Percentiles rank a stretch among this genome's conserved stretches.
These are phyloP conservation scores for Drosophila nasuta DNA, from an alignment of 1,140 invertebrate species.

Conservation along the genomic window DNA sequence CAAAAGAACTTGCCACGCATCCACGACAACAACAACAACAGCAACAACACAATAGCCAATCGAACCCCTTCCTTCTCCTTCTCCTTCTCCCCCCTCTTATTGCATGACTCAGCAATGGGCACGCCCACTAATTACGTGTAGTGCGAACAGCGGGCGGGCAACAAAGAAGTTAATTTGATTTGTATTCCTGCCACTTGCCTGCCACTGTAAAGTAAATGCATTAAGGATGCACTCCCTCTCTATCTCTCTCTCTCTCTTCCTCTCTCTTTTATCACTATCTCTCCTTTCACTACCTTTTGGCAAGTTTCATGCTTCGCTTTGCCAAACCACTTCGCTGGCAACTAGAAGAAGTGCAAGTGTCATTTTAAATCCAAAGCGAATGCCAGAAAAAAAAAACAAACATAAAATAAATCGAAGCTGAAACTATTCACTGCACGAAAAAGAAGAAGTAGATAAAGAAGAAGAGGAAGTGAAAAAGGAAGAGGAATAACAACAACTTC, in stretches of 20 bases:
- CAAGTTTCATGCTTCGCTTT: background rate
- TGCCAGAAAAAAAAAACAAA: background rate
- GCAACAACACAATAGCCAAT: background rate
- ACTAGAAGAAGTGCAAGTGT: constrained; percentile 3
- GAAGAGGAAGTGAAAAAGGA: too few relatives aligned
- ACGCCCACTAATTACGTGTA: constrained; percentile 40
- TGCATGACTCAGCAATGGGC: constrained; percentile 26
- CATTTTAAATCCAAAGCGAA: constrained; percentile 1
- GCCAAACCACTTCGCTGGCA: too few relatives aligned
- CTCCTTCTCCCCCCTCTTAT: background rate
- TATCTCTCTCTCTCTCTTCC: background rate
- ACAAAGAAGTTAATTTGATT: constrained; percentile 72
- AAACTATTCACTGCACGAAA: background rate
- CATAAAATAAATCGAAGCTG: constrained; percentile 5
- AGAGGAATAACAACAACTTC: background rate
- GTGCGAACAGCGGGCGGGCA: background rate
- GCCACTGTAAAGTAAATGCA: constrained; percentile 25
- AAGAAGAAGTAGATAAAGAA: background rate
- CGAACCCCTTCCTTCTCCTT: too few relatives aligned
- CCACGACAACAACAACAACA: constrained; percentile 1
- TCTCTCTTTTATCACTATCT: background rate
- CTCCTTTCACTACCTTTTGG: background rate
- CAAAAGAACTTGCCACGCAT: constrained; percentile 42
- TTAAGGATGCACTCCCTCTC: background rate
- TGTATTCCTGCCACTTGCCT: constrained; percentile 73